These are phyloP conservation scores for Mya arenaria DNA, from an alignment of 1,140 invertebrate genomes.

Conservation along the genomic window DNA sequence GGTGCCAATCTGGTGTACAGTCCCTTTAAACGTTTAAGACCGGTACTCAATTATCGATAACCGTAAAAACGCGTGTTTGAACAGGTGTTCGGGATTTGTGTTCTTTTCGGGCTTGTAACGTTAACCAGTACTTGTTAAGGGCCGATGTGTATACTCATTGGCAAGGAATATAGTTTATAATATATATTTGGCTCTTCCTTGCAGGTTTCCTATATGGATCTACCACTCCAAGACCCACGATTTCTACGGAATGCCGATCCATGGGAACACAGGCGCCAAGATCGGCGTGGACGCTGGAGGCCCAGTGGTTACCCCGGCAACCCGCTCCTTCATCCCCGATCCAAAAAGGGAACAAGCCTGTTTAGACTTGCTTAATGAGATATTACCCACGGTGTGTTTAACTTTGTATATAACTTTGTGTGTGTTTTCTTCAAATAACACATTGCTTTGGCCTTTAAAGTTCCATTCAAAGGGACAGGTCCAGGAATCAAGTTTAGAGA, in stretches of 20 bases:
- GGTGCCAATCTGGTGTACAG: too few species aligned
- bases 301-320: slow-evolving; percentile 64
- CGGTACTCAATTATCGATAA: too few species aligned
- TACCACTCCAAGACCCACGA: slow-evolving; percentile 69
- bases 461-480: neutral
- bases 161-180: too few species aligned
- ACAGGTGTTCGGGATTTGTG: too few species aligned
- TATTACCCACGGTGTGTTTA: slow-evolving; percentile 68
- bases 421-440: too few species aligned
- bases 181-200: neutral
- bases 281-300: slow-evolving; percentile 74
- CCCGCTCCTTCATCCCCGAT: slow-evolving; percentile 68
- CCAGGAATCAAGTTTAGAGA: neutral
- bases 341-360: slow-evolving; percentile 61
- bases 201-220: slow-evolving; percentile 76
- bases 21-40: too few species aligned
- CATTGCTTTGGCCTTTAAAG: neutral
- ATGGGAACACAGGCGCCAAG: slow-evolving; percentile 75
- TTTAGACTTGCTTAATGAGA: slow-evolving; percentile 51
- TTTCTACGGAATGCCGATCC: slow-evolving; percentile 74
- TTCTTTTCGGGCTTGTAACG: too few species aligned
- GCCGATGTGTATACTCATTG: too few species aligned
- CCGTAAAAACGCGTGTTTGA: too few species aligned
- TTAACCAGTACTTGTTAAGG: too few species aligned
- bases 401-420: too few species aligned